These are phyloP conservation scores for Sinosuthora webbiana DNA, from an alignment of 2,113 vertebrate species.

Conservation along the genomic window DNA sequence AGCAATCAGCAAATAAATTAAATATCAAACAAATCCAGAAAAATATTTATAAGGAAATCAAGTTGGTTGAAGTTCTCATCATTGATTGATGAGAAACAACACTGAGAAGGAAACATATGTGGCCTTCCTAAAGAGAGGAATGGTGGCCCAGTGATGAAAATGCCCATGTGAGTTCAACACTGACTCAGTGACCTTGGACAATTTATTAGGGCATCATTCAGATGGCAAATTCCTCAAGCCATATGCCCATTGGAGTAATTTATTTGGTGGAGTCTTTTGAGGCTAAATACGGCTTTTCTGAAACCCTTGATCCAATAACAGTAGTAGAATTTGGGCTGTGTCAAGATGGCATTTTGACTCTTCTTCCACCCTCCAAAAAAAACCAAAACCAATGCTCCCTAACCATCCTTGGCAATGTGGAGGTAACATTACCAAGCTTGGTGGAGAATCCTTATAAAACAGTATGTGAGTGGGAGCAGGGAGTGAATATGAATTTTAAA, in stretches of 20 bases:
- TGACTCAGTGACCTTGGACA: not conserved
- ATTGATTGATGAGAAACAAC: not conserved
- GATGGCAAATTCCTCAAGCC: not conserved
- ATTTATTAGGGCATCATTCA: not conserved
- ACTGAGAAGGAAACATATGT: not conserved
- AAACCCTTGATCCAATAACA: not conserved
- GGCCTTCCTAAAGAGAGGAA: not conserved
- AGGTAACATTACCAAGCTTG: not conserved
- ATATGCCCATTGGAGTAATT: rapidly evolving
- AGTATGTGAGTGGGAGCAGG: not conserved
- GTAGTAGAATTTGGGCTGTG: not conserved
- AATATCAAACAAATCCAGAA: not conserved
- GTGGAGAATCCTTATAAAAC: not conserved
- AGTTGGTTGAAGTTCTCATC: not conserved
- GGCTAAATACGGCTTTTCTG: not conserved
- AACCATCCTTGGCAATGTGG: not conserved
- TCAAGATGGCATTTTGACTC: not conserved
- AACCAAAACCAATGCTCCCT: not conserved
- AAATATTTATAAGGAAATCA: not conserved
- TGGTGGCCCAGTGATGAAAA: not conserved
- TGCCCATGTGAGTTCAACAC: not conserved
- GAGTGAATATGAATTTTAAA: not conserved
- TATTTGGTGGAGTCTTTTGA: not conserved
- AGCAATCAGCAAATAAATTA: not conserved
- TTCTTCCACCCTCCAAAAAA: not conserved